Conservation (phyloP, 2,888 invertebrate genomes). For the Hydriomena furcata region DNA sequence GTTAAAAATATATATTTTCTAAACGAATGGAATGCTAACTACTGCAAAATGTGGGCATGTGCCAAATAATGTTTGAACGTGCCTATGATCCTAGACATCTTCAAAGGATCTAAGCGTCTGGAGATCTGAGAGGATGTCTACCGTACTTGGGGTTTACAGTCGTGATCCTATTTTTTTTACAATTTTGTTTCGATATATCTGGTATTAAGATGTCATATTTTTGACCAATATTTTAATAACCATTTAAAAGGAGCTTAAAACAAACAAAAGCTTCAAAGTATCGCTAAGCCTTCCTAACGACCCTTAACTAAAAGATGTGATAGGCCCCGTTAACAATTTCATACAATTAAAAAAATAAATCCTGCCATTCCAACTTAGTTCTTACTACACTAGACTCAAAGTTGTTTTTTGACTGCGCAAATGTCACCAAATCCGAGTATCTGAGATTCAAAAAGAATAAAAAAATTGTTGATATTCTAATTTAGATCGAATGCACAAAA, state of each 20-base stretch:
- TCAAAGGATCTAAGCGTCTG: too few relatives aligned
- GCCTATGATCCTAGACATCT: too few relatives aligned
- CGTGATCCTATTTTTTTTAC: too few relatives aligned
- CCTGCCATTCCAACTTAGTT: background rate
- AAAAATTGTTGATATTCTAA: slow-evolving; percentile 1
- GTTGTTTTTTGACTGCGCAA: slow-evolving; percentile 7
- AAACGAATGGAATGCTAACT: too few relatives aligned
- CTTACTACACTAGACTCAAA: background rate
- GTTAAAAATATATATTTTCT: too few relatives aligned
- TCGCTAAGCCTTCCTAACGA: slow-evolving; percentile 60
- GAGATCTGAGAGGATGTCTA: too few relatives aligned
- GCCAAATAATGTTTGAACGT: too few relatives aligned
- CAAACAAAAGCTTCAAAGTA: slow-evolving; percentile 34
- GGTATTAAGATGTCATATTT: too few relatives aligned
- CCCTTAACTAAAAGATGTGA: slow-evolving; percentile 64
- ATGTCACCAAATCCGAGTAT: background rate
- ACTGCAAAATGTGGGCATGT: too few relatives aligned
- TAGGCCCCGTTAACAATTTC: slow-evolving; percentile 61
- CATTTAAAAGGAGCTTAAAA: slow-evolving; percentile 11
- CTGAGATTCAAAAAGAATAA: background rate
- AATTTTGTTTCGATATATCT: too few relatives aligned
- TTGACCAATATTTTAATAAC: too few relatives aligned
- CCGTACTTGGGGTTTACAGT: too few relatives aligned
- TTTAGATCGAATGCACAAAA: slow-evolving; percentile 5
- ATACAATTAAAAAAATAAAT: slow-evolving; percentile 44